phyloP scores from a whole-genome alignment of 1,140 invertebrate species.

The Onthophagus taurus region DNA sequence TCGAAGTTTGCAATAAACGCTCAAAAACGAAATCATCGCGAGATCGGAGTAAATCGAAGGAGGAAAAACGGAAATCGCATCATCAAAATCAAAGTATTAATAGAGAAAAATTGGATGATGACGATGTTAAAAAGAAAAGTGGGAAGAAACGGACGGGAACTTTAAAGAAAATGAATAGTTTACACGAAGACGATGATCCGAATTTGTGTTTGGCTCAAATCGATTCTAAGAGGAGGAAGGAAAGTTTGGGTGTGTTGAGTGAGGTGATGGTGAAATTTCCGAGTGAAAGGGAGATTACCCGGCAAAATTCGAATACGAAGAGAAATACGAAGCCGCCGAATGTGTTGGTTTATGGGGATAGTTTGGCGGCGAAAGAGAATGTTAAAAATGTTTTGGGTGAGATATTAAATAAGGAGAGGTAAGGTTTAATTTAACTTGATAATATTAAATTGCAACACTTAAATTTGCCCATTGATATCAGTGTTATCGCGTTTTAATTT shows the following conservation, averaged over 20 bases:
- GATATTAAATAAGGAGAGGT: constrained; percentile 62
- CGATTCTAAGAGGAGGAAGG: neutral
- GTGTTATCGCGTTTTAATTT: no score
- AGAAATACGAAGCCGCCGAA: constrained; percentile 60
- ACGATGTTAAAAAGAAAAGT: neutral
- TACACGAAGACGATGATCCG: neutral
- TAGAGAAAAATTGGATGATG: no score
- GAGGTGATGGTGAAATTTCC: neutral
- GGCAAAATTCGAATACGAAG: constrained; percentile 10
- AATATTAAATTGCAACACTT: neutral
- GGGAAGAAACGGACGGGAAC: neutral
- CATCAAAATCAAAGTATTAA: no score
- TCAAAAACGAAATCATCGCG: neutral
- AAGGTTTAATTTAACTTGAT: constrained; percentile 24
- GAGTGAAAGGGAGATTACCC: neutral
- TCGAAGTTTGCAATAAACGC: constrained; percentile 13
- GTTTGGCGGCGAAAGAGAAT: constrained; percentile 57
- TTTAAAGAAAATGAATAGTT: neutral
- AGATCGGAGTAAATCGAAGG: constrained; percentile 10
- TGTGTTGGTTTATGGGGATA: constrained; percentile 75
- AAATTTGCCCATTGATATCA: neutral
- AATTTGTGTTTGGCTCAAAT: no score
- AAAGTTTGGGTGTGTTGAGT: neutral
- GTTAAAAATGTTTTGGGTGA: constrained; percentile 56
- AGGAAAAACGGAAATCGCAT: neutral